phyloP scores from a whole-genome alignment of 2,113 vertebrate genomes.

The Atractosteus spatula region DNA sequence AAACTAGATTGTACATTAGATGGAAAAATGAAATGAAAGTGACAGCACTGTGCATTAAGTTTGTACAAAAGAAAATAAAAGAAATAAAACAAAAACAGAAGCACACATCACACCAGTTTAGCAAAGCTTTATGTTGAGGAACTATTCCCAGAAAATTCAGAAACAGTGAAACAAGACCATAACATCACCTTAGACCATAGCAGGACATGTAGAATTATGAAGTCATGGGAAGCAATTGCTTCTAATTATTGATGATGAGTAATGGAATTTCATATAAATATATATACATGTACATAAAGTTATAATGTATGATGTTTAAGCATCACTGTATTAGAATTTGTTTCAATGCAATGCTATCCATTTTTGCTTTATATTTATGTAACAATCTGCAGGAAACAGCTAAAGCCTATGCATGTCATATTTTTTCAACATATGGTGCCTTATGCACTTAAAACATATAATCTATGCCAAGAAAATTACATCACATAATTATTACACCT shows the following conservation, averaged over 20 bases:
- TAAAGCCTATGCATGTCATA: background rate
- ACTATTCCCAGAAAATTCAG: background rate
- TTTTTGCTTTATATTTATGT: background rate
- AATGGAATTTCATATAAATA: background rate
- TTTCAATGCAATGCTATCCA: background rate
- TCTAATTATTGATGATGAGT: too few relatives aligned
- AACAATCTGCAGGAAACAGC: background rate
- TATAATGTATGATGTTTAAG: background rate
- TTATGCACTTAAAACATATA: background rate
- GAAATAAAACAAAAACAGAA: conserved; percentile 20
- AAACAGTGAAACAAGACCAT: conserved; percentile 1
- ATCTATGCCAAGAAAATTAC: background rate
- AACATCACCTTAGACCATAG: background rate
- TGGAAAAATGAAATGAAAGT: conserved; percentile 22
- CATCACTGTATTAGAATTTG: background rate
- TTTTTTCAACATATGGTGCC: background rate
- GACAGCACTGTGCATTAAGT: conserved; percentile 22
- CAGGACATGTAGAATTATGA: background rate
- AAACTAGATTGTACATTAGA: conserved; percentile 4
- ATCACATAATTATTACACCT: too few relatives aligned
- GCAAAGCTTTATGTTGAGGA: background rate
- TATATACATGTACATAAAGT: background rate
- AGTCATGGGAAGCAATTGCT: too few relatives aligned
- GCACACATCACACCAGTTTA: conserved; percentile 22
- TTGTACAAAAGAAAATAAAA: conserved; percentile 8